Evolutionary conservation across 2,888 invertebrate genomes (phyloP).

Genomic region (Amphipyra berbera): DNA sequence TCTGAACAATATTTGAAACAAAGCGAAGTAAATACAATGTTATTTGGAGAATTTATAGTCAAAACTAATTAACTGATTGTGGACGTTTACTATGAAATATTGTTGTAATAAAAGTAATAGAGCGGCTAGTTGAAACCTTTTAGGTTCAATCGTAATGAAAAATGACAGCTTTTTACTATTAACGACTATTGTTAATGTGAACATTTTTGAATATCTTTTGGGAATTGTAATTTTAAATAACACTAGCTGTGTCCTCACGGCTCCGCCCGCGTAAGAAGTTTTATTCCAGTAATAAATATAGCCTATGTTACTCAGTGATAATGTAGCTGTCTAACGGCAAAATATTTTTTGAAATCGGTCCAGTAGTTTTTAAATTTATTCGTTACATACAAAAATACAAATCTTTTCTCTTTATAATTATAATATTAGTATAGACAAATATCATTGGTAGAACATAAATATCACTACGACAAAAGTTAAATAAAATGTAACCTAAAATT

Average conservation of each 20-base stretch:
- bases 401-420: no score
- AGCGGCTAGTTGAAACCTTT: conserved; percentile 56
- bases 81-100: conserved; percentile 63
- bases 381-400: no score
- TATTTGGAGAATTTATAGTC: conserved; percentile 62
- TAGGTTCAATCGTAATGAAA: conserved; percentile 54
- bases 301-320: no score
- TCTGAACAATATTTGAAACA: conserved; percentile 50
- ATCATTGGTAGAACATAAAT: neutral
- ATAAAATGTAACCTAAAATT: no score
- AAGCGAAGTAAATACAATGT: conserved; percentile 51
- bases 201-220: conserved; percentile 18
- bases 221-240: conserved; percentile 5
- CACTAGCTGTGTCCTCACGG: no score
- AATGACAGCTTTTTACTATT: conserved; percentile 39
- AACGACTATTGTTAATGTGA: conserved; percentile 18
- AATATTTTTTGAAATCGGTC: no score
- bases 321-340: neutral
- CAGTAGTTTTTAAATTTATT: no score
- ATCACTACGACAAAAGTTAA: no score
- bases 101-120: conserved; percentile 57
- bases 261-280: no score
- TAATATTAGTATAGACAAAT: no score
- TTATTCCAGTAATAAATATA: no score
- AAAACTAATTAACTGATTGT: conserved; percentile 68